Conservation (phyloP, 2,888 invertebrate species). For the Latrodectus hesperus region DNA sequence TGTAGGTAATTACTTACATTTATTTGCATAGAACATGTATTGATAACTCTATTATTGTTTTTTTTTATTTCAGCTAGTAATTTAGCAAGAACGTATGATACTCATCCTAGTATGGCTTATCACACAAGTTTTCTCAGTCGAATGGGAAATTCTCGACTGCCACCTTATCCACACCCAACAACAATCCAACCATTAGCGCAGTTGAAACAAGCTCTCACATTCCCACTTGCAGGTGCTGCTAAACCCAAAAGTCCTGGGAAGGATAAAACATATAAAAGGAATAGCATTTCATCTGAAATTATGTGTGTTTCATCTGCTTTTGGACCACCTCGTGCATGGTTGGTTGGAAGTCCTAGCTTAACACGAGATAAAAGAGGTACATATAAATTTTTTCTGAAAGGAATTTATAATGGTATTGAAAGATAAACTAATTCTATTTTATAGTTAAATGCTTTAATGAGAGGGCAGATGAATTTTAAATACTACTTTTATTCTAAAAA, state of each 20-base stretch:
- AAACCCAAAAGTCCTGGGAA: constrained; percentile 69
- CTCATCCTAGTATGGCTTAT: constrained; percentile 81
- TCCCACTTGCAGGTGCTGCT: constrained; percentile 61
- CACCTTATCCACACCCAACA: constrained; percentile 91
- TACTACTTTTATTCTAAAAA: no score
- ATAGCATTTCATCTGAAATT: constrained; percentile 83
- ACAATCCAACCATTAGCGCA: constrained; percentile 88
- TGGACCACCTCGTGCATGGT: constrained; percentile 85
- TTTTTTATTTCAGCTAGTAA: constrained; percentile 46
- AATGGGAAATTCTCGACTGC: constrained; percentile 86
- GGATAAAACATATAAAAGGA: constrained; percentile 52
- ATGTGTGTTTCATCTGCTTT: constrained; percentile 87
- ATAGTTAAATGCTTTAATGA: no score
- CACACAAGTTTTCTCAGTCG: constrained; percentile 65
- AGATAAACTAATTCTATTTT: no score
- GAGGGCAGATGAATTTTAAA: no score
- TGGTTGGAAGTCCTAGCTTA: constrained; percentile 77
- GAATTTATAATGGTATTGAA: no score
- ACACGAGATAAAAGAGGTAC: constrained; percentile 72
- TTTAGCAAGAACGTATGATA: constrained; percentile 65
- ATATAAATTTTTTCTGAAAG: neutral
- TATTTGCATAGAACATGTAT: no score
- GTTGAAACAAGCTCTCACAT: constrained; percentile 79
- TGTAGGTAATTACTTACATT: no score
- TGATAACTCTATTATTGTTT: neutral